These are phyloP conservation scores for Chaenodraco wilsoni DNA, from an alignment of 2,797 vertebrate genomes.

Conservation along the genomic window DNA sequence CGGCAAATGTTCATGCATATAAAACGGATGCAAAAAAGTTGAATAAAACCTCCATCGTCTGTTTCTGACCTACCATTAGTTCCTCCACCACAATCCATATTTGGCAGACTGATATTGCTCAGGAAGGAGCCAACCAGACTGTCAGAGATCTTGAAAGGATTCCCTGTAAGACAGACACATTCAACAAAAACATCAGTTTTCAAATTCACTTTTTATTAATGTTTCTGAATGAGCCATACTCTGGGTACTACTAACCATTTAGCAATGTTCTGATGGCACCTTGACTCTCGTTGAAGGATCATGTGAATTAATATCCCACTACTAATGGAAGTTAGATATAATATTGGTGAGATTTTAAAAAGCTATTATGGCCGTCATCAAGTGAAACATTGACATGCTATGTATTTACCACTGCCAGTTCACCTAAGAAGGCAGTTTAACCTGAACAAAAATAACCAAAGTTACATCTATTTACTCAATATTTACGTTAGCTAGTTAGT, in stretches of 20 bases:
- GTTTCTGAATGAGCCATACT: not conserved
- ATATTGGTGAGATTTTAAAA: too few species aligned
- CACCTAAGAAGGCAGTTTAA: not conserved
- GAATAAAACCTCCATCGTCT: not conserved
- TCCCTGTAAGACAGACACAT: not conserved
- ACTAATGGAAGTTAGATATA: too few species aligned
- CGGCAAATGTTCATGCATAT: not conserved
- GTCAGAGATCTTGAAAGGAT: not conserved
- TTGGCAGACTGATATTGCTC: not conserved
- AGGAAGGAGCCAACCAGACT: slow-evolving; percentile 1
- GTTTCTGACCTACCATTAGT: slow-evolving; percentile 48
- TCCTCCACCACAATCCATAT: slow-evolving; percentile 44
- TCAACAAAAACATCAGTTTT: not conserved
- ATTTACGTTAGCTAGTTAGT: not conserved
- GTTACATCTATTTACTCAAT: not conserved
- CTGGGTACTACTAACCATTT: not conserved
- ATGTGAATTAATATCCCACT: not conserved
- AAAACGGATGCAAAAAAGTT: not conserved
- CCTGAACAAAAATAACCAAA: not conserved
- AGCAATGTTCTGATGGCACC: not conserved
- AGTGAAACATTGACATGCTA: not conserved
- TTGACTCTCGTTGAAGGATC: not conserved
- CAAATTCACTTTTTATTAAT: not conserved
- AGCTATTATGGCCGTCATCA: not conserved
- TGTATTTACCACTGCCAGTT: not conserved